phyloP scores from a whole-genome alignment of 2,113 vertebrate species.

The Thalassarche chlororhynchos region DNA sequence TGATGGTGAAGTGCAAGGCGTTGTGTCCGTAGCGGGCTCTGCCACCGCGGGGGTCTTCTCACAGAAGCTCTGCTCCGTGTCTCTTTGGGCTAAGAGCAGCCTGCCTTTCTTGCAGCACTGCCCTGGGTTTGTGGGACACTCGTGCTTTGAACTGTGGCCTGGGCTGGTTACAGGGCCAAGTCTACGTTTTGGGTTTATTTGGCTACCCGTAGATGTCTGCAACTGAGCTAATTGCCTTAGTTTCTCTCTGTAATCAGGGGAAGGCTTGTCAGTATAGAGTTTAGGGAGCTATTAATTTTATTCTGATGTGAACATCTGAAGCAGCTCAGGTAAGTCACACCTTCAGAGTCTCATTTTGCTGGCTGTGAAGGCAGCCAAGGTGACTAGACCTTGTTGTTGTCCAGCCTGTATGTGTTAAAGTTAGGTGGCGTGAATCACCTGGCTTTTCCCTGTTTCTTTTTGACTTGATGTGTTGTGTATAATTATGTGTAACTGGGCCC shows the following conservation, averaged over 20 bases:
- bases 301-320: background rate
- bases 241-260: constrained; percentile 5
- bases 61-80: background rate
- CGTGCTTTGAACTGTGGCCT: background rate
- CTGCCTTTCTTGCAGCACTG: background rate
- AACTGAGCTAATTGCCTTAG: background rate
- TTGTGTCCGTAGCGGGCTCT: background rate
- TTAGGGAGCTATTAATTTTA: constrained; percentile 21
- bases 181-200: background rate
- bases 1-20: accelerated
- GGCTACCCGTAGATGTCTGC: background rate
- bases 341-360: background rate
- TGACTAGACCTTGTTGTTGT: background rate
- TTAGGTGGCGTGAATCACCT: background rate
- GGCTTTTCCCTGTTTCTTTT: background rate
- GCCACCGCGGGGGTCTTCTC: background rate
- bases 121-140: background rate
- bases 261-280: background rate
- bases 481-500: background rate
- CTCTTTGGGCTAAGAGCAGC: accelerated
- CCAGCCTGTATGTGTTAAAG: background rate
- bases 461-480: background rate
- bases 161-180: background rate
- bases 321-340: background rate
- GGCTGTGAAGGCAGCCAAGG: background rate